A percentile compares a stretch with the other conserved stretches of the same genome.
Conservation (phyloP, 1,140 invertebrate genomes). For the Heterodera schachtii region DNA sequence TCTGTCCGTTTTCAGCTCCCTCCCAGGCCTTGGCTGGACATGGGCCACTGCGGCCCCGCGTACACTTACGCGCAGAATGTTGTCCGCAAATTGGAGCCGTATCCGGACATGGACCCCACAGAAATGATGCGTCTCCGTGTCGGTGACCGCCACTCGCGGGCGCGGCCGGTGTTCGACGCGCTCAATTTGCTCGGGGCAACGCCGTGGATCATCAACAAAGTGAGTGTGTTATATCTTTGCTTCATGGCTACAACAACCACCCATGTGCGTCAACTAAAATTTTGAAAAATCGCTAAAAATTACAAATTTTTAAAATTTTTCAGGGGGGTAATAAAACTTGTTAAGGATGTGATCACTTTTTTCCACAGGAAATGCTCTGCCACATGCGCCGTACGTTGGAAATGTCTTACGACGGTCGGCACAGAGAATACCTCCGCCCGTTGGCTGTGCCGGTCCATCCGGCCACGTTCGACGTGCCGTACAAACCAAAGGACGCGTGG, state of each 20-base stretch:
- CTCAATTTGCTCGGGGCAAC: constrained; percentile 85
- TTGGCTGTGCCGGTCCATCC: constrained; percentile 51
- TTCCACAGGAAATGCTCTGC: constrained; percentile 16
- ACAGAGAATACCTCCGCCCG: constrained; percentile 39
- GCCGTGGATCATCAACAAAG: constrained; percentile 86
- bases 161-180: constrained; percentile 78
- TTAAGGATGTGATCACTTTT: neutral
- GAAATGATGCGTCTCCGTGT: neutral
- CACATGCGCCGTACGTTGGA: constrained; percentile 42
- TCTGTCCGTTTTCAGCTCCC: constrained; percentile 40
- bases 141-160: constrained; percentile 24
- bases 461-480: constrained; percentile 42
- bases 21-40: constrained; percentile 50
- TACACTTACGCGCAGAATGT: constrained; percentile 36
- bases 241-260: neutral
- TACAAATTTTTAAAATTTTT: neutral
- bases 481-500: constrained; percentile 33
- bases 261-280: too few species aligned
- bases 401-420: constrained; percentile 15
- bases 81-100: constrained; percentile 43
- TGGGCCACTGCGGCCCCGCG: constrained; percentile 43
- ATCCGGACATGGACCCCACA: constrained; percentile 29
- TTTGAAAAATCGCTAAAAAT: too few species aligned
- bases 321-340: neutral
- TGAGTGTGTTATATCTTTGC: constrained; percentile 66